Conservation (phyloP, 2,797 vertebrate genomes). For the Geotrypetes seraphini region DNA sequence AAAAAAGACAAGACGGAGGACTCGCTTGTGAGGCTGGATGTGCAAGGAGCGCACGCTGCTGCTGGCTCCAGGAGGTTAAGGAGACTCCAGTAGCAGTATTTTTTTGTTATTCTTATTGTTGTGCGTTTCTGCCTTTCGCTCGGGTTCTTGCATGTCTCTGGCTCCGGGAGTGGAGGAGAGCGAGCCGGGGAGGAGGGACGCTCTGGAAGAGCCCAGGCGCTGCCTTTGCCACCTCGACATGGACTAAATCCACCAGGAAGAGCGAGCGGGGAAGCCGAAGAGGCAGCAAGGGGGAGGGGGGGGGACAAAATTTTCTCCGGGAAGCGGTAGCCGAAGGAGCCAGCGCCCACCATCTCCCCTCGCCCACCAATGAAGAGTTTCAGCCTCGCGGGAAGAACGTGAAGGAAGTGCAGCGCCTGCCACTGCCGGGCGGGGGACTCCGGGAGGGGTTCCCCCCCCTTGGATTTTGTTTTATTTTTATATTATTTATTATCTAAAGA, state of each 20-base stretch:
- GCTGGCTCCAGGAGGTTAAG: slow-evolving; percentile 7
- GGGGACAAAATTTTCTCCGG: slow-evolving; percentile 12
- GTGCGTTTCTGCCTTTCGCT: slow-evolving; percentile 35
- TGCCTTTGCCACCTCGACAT: slow-evolving; percentile 67
- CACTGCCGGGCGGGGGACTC: slow-evolving; percentile 12
- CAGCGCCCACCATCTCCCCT: neutral
- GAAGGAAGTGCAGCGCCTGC: slow-evolving; percentile 23
- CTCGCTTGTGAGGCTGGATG: too few relatives aligned
- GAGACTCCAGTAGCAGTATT: slow-evolving; percentile 11
- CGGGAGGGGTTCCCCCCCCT: too few relatives aligned
- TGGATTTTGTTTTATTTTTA: too few relatives aligned
- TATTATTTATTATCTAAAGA: neutral
- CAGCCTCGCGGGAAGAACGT: slow-evolving; percentile 22
- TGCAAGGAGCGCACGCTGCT: neutral
- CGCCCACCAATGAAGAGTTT: slow-evolving; percentile 51
- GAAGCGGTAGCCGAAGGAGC: neutral
- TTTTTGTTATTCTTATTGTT: too few relatives aligned
- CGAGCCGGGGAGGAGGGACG: neutral
- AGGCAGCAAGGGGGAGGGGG: slow-evolving; percentile 1
- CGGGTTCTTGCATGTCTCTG: slow-evolving; percentile 15
- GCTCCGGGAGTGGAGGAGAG: neutral
- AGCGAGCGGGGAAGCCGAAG: slow-evolving; percentile 17
- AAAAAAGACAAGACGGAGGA: neutral
- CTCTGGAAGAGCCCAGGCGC: slow-evolving; percentile 14
- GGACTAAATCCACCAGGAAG: slow-evolving; percentile 56